Percentiles rank a stretch among this genome's conserved stretches.
Evolutionary conservation across 2,797 vertebrate genomes (phyloP).

Genomic region (Mormyrops boulengeri): DNA sequence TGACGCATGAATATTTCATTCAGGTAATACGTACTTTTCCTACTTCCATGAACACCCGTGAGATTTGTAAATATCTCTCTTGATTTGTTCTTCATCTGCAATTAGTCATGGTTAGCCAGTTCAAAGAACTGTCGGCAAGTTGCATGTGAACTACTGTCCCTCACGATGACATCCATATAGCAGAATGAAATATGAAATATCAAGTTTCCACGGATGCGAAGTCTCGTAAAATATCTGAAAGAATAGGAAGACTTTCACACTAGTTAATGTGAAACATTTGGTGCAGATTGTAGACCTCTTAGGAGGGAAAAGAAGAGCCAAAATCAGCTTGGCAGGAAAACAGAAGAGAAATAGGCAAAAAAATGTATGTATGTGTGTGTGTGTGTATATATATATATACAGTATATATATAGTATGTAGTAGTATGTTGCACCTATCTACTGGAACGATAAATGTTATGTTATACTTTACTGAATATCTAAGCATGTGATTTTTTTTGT

Average conservation of each 20-base stretch:
- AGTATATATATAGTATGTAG: neutral
- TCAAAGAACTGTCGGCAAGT: constrained; percentile 84
- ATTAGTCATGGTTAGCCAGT: constrained; percentile 94
- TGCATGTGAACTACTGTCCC: constrained; percentile 97
- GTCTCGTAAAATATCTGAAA: constrained; percentile 97
- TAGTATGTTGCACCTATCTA: neutral
- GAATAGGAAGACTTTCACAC: constrained; percentile 98
- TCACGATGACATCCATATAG: constrained; percentile 97
- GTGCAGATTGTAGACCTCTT: constrained; percentile 85
- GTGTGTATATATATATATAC: neutral
- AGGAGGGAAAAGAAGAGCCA: constrained; percentile 73
- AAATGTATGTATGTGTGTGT: too few species aligned
- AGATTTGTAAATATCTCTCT: constrained; percentile 98
- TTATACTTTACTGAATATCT: neutral
- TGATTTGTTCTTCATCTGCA: constrained; percentile 97
- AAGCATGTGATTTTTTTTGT: neutral
- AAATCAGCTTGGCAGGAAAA: constrained; percentile 76
- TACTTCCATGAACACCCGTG: constrained; percentile 90
- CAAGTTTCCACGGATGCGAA: constrained; percentile 92
- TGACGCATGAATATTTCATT: constrained; percentile 73
- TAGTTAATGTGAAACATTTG: constrained; percentile 99
- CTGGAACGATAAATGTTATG: neutral
- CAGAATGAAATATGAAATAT: constrained; percentile 99
- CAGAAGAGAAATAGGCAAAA: constrained; percentile 61
- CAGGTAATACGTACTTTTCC: constrained; percentile 72